A percentile compares a stretch with the other conserved stretches of the same genome.
phyloP scores from a whole-genome alignment of 2,797 vertebrate species.

The Sarcophilus harrisii region DNA sequence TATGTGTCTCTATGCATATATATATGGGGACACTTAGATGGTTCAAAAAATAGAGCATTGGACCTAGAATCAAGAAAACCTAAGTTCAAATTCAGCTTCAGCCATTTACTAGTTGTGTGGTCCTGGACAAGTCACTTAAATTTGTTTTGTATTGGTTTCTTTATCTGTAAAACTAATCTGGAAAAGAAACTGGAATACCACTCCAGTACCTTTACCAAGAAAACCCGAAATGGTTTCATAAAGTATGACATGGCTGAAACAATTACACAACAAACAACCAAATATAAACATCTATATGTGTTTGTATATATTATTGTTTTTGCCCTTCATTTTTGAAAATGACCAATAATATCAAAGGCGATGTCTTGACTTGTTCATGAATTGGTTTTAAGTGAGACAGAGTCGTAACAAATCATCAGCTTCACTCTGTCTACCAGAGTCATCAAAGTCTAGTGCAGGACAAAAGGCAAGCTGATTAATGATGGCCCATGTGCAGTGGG shows the following conservation, averaged over 20 bases:
- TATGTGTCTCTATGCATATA: no score
- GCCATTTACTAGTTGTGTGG: background rate
- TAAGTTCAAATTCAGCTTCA: background rate
- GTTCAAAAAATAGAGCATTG: background rate
- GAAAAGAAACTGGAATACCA: background rate
- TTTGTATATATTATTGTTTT: background rate
- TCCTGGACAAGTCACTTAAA: background rate
- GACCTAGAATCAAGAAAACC: background rate
- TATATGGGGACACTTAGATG: background rate
- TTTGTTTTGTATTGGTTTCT: background rate
- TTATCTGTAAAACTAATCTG: background rate
- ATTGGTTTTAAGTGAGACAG: background rate
- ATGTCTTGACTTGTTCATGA: no score
- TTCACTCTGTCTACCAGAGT: background rate
- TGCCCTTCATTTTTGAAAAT: background rate
- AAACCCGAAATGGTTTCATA: background rate
- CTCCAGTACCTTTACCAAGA: background rate
- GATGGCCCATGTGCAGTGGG: no score
- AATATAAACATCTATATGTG: background rate
- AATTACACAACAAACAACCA: background rate
- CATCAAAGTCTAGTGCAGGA: background rate
- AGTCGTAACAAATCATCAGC: background rate
- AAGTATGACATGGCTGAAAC: background rate
- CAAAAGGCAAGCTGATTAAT: background rate
- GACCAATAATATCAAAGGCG: background rate